Evolutionary conservation across 2,113 vertebrate genomes (phyloP).

Genomic region (Erythrocebus patas): DNA sequence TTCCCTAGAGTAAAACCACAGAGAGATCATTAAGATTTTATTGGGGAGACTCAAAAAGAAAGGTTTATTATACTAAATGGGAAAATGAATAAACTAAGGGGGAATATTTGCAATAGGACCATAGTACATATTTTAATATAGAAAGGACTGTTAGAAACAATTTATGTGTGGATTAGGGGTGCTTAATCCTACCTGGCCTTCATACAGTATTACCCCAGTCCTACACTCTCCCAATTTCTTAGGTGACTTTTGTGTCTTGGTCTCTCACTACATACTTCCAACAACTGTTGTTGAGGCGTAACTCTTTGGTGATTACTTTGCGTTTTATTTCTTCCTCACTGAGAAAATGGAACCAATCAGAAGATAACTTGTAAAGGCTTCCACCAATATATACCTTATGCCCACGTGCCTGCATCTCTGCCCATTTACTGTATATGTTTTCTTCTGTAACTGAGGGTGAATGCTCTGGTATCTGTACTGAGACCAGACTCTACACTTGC

Average conservation of each 20-base stretch:
- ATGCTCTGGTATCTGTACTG: neutral
- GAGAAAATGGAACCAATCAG: neutral
- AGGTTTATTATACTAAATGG: neutral
- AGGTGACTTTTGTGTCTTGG: neutral
- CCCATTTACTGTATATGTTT: neutral
- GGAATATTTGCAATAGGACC: neutral
- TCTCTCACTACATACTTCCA: neutral
- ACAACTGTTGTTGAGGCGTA: neutral
- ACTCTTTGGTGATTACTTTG: neutral
- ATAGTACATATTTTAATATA: neutral
- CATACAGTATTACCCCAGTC: neutral
- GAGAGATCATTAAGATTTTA: neutral
- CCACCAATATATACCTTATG: neutral
- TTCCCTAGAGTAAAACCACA: neutral
- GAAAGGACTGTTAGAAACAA: neutral
- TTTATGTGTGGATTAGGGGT: neutral
- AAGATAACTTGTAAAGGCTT: neutral
- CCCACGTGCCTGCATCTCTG: neutral
- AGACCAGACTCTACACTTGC: neutral
- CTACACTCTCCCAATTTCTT: neutral
- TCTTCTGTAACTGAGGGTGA: neutral
- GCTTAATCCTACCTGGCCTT: neutral
- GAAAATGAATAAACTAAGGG: neutral
- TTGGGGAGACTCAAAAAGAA: neutral
- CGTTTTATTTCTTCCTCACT: constrained; percentile 23